These are phyloP conservation scores for Hydrocynus forskahlii DNA, from an alignment of 2,797 vertebrate species.

Conservation along the genomic window DNA sequence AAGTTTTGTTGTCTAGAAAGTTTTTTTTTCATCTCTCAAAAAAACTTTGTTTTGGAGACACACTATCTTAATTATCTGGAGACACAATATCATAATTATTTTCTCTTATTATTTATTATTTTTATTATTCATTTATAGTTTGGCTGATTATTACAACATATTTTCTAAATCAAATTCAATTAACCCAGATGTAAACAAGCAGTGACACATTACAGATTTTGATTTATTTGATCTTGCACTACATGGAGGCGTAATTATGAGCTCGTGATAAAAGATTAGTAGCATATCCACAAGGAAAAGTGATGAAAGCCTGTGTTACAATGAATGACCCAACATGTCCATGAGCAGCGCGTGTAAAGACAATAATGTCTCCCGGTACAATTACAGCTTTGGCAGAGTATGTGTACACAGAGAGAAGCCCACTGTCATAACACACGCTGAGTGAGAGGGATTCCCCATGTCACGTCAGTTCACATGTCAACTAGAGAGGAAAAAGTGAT, in stretches of 20 bases:
- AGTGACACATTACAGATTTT: too few species aligned
- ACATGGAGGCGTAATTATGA: background rate
- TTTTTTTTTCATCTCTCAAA: too few species aligned
- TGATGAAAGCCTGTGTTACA: background rate
- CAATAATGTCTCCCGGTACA: background rate
- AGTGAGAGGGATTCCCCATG: conserved; percentile 26
- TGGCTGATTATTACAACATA: too few species aligned
- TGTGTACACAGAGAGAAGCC: background rate
- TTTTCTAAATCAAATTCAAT: too few species aligned
- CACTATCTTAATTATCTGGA: too few species aligned
- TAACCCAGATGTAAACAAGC: too few species aligned
- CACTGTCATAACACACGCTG: conserved; percentile 4
- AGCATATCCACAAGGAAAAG: background rate
- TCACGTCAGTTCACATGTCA: conserved; percentile 25
- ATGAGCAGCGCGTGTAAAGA: background rate
- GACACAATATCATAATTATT: too few species aligned
- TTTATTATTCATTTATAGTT: too few species aligned
- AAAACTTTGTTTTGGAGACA: too few species aligned
- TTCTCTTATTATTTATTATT: too few species aligned
- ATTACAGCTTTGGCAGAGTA: background rate
- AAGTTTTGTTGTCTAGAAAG: too few species aligned
- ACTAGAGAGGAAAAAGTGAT: conserved; percentile 32
- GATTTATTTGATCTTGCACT: background rate
- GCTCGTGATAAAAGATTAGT: too few species aligned
- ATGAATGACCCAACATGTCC: background rate